Evolutionary conservation across 2,113 vertebrate species (phyloP).

Genomic region (Malurus melanocephalus): DNA sequence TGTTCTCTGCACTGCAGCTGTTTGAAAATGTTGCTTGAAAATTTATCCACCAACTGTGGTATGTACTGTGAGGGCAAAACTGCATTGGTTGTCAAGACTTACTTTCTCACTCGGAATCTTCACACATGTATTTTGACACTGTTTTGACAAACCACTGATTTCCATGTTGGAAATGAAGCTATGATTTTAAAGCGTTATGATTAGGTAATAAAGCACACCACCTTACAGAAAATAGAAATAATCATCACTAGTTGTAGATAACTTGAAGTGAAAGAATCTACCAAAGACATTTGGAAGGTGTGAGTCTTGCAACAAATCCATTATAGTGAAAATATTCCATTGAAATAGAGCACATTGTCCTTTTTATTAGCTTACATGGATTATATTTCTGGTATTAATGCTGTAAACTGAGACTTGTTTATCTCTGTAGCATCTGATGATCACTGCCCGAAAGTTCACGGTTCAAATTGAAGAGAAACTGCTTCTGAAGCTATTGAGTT

Average conservation of each 20-base stretch:
- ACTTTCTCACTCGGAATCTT: not conserved
- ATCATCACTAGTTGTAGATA: not conserved
- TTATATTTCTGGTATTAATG: not conserved
- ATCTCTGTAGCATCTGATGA: conserved; percentile 86
- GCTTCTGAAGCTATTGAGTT: conserved; percentile 89
- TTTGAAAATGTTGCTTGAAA: not conserved
- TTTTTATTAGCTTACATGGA: not conserved
- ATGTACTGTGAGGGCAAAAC: not conserved
- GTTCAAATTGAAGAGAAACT: conserved; percentile 96
- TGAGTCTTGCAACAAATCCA: not conserved
- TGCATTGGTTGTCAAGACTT: not conserved
- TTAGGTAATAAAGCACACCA: not conserved
- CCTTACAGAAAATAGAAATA: not conserved
- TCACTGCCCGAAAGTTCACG: conserved; percentile 88
- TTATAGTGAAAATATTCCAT: not conserved
- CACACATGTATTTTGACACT: not conserved
- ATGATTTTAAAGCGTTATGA: not conserved
- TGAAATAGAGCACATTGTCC: not conserved
- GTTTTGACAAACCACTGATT: not conserved
- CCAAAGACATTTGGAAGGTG: not conserved
- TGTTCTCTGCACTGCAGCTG: not conserved
- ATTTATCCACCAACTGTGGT: not conserved
- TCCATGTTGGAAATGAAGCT: not conserved
- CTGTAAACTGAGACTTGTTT: conserved; percentile 46
- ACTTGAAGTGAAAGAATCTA: not conserved